Conservation (phyloP, 2,113 vertebrate species). For the Scolopax mira region DNA sequence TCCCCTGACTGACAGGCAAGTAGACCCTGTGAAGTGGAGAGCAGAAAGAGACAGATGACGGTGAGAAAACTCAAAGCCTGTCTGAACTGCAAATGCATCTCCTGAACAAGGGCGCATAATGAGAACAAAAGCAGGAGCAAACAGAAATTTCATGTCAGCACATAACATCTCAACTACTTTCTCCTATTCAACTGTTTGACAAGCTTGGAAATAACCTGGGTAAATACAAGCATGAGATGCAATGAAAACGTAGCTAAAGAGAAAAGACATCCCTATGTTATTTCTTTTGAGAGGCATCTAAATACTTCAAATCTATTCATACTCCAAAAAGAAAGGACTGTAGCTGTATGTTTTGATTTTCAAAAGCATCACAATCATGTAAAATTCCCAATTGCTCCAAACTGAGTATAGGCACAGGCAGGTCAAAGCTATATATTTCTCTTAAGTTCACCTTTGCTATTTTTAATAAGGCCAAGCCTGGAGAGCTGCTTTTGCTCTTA, state of each 20-base stretch:
- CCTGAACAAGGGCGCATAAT: not conserved
- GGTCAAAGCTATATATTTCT: not conserved
- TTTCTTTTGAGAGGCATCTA: not conserved
- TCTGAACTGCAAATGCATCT: not conserved
- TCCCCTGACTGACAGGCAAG: not conserved
- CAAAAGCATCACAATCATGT: not conserved
- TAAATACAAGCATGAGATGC: not conserved
- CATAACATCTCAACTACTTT: not conserved
- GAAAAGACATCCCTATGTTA: not conserved
- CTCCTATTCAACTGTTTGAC: not conserved
- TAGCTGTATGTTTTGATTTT: not conserved
- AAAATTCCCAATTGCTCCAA: not conserved
- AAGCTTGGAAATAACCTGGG: not conserved
- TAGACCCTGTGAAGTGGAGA: not conserved
- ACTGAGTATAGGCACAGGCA: not conserved
- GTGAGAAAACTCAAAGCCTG: not conserved
- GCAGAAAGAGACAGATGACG: not conserved
- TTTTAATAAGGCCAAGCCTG: not conserved
- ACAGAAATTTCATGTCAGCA: not conserved
- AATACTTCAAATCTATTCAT: not conserved
- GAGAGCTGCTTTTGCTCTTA: not conserved
- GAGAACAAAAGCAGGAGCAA: not conserved
- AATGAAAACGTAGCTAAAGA: not conserved
- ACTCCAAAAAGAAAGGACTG: not conserved
- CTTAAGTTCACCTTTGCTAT: slow-evolving; percentile 4